These are phyloP conservation scores for Oxyura jamaicensis DNA, from an alignment of 2,113 vertebrate species.

Conservation along the genomic window DNA sequence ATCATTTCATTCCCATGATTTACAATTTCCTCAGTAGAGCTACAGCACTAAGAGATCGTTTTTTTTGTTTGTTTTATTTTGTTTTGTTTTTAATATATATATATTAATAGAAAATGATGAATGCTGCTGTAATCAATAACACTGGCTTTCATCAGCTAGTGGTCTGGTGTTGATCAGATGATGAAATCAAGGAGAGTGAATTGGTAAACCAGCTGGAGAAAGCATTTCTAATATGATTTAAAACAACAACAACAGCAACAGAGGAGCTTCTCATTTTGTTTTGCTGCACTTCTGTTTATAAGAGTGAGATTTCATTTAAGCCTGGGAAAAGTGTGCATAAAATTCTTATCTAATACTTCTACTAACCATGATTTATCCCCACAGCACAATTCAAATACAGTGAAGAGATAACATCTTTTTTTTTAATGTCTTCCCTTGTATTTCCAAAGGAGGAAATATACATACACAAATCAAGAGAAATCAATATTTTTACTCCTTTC, in stretches of 20 bases:
- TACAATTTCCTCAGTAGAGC: not conserved
- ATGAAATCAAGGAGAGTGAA: constrained; percentile 50
- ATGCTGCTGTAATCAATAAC: constrained; percentile 40
- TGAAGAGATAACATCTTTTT: not conserved
- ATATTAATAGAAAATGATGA: constrained; percentile 25
- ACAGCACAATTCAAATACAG: not conserved
- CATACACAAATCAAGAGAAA: not conserved
- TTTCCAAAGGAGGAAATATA: not conserved
- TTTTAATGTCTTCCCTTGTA: not conserved
- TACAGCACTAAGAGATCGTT: not conserved
- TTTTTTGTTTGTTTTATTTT: no score
- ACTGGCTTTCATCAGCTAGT: constrained; percentile 51
- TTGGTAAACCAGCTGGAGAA: constrained; percentile 37
- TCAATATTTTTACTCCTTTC: not conserved
- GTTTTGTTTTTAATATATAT: no score
- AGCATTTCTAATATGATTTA: constrained; percentile 29
- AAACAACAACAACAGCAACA: constrained; percentile 7
- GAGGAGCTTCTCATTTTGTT: not conserved
- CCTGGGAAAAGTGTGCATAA: not conserved
- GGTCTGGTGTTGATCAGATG: constrained; percentile 43
- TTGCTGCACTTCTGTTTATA: not conserved
- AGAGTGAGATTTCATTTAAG: not conserved
- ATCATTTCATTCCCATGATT: not conserved
- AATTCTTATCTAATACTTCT: not conserved
- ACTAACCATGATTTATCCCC: not conserved